Evolutionary conservation across 2,113 vertebrate genomes (phyloP).

Genomic region (Epinephelus lanceolatus): DNA sequence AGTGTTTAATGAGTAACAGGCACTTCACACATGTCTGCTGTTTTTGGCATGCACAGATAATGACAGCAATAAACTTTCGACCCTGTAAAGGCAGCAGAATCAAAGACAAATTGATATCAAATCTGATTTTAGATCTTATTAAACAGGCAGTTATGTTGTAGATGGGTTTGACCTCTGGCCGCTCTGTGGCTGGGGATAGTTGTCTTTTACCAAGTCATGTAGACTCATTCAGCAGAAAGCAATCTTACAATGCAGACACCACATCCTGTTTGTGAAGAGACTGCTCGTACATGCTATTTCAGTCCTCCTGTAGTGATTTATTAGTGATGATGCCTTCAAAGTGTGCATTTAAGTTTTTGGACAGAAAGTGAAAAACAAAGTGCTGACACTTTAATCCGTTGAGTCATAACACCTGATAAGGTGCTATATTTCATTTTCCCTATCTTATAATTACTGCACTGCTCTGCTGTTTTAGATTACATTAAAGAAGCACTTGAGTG

Average conservation of each 20-base stretch:
- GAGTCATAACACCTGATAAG: conserved; percentile 6
- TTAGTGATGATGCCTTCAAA: neutral
- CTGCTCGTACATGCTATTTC: neutral
- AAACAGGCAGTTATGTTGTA: neutral
- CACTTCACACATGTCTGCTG: conserved; percentile 17
- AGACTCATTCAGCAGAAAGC: neutral
- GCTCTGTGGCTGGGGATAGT: neutral
- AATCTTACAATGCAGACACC: neutral
- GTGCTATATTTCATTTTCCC: neutral
- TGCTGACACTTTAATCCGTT: neutral
- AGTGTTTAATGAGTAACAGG: conserved; percentile 57
- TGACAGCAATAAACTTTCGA: conserved; percentile 5
- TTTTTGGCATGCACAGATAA: neutral
- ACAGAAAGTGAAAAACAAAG: neutral
- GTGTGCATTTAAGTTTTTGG: neutral
- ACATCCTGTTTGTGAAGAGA: neutral
- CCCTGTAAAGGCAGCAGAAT: neutral
- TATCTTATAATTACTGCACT: neutral
- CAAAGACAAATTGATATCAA: neutral
- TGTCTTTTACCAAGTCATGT: neutral
- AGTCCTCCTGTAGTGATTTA: neutral
- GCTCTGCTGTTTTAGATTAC: neutral
- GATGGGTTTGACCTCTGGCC: neutral
- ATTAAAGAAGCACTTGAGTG: neutral
- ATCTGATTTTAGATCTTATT: neutral